Base-by-base conservation (phyloP, 2,797 vertebrate species). In the Chelidonichthys spinosus region DNA sequence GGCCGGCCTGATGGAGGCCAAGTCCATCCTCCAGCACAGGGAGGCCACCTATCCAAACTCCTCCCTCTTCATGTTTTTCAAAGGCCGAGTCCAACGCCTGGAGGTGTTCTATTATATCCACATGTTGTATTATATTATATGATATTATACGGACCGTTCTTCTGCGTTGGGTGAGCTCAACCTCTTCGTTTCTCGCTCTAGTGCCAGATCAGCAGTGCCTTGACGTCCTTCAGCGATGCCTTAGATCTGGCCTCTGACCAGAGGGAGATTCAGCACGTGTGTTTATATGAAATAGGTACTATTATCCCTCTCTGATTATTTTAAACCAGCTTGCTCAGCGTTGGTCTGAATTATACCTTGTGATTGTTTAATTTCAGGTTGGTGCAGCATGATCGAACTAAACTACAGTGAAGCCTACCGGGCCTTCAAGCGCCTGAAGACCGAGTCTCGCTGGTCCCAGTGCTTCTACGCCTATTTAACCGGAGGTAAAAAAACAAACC, bases 301-400 rank as follows among this genome's bases (percentile, higher is more conserved):
- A 0, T 13, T 72, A 47, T 32, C 32, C 13, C 17, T 18, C 53
- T 63, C 49, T 63, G 11, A 53, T 66, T 82, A 53, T 66, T 82
- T 32, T 0, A 60, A 47, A 64, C 11, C n/a, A 6, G n/a, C 14
- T 37, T 0, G 1, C 40, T 71, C 35, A 0, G n/a, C 3, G 1
- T 35, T n/a, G 1, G 35, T 18, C 39, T 71, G 72, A 36, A 53
- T 81, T 32, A 8, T 73, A 15, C 76, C 32, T 15, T 83, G 18
- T 61, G 76, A 55, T 33, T 44, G 54, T 33, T 36, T 37, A 49
- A 15, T 85, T 82, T 59, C 71, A 99, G 98, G 98, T 33, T 99
- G 98, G 98, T 99, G 98, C 94, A 99, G 97, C 93, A 99, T 99
- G 98, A 99, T 99, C 56, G 97, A 99, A 85, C 96, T 99, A 94